Base-by-base conservation (phyloP, 2,888 invertebrate genomes). In the Tenthredo scrophulariae region DNA sequence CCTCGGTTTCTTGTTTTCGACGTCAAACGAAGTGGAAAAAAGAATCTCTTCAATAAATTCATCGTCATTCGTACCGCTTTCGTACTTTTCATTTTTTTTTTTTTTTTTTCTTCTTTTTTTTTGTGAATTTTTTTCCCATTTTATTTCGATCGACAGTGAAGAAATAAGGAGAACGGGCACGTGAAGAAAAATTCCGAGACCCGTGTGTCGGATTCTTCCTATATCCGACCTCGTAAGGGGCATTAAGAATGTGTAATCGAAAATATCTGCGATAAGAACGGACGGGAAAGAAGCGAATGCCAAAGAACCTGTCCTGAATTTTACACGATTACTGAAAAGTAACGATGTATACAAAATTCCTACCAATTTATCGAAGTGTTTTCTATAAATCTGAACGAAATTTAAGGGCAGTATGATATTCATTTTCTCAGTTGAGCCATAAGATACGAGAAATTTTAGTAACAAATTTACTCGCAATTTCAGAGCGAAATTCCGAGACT, bases 161-260 rank as follows among this genome's bases (percentile, higher is more conserved):
- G 43, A 2, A 74, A 26, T 43, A 43, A 26, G 74, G 26, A 43
- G 50, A 33, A 40, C 77, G 10, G n/a, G 54, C 29, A 77, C 33
- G 77, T 29, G 50, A 22, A 33, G 15, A 54, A 77, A 54, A 77
- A 33, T 77, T 77, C 77, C 29, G 6, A 18, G 29, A 29, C 33
- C 33, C 33, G 18, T 77, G 77, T 77, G 18, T 15, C 77, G 77
- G 54, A 77, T 77, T 77, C 50, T 40, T 29, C 7, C 29, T 29
- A 74, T 74, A 22, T 22, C 72, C n/a, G 22, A 74, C 1, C 72
- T 74, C 72, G n/a, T 74, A 43, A 18, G 72, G 54, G 40, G 43
- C 72, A 74, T 74, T 74, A 22, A 43, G 72, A 74, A 74, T 74
- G 72, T 74, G 72, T 74, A 74, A 74, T 74, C 40, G 72, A 74